A percentile compares a stretch with the other conserved stretches of the same genome.
Conservation (phyloP, 2,888 invertebrate genomes). For the Lasioglossum villosulum region DNA sequence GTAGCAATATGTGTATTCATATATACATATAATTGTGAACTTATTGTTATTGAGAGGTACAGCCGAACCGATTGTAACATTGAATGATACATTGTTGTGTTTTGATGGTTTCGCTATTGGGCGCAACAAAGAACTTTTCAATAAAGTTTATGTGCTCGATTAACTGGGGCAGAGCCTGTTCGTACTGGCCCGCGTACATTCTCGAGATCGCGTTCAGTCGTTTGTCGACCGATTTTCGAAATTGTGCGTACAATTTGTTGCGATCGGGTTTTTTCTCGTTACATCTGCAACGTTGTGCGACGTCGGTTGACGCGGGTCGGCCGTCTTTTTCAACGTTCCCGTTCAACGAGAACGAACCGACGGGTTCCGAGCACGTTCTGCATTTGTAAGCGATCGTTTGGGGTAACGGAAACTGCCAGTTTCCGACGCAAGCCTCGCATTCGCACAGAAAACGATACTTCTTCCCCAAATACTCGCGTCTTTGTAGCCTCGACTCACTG, state of each 20-base stretch:
- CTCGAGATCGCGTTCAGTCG: conserved; percentile 74
- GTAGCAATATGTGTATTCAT: conserved; percentile 12
- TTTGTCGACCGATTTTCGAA: conserved; percentile 76
- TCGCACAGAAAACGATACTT: conserved; percentile 84
- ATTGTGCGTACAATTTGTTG: conserved; percentile 69
- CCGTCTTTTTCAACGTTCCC: neutral
- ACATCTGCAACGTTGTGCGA: conserved; percentile 66
- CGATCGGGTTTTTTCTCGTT: conserved; percentile 69
- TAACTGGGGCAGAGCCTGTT: conserved; percentile 77
- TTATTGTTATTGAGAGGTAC: conserved; percentile 59
- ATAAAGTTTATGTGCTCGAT: conserved; percentile 77
- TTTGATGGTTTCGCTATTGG: conserved; percentile 80
- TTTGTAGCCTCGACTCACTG: conserved; percentile 73
- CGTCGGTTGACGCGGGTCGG: neutral
- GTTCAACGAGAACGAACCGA: conserved; percentile 1
- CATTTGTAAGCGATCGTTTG: conserved; percentile 75
- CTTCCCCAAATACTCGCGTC: conserved; percentile 79
- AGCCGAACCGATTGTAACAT: conserved; percentile 80
- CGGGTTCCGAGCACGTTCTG: conserved; percentile 65
- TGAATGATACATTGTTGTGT: conserved; percentile 83
- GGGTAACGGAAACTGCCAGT: conserved; percentile 80
- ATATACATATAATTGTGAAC: conserved; percentile 17
- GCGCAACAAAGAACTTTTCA: conserved; percentile 76
- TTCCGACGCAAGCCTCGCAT: conserved; percentile 83
- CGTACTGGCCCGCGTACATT: conserved; percentile 79